A percentile compares a stretch with the other conserved stretches of the same genome.
Evolutionary conservation across 1,140 invertebrate species (phyloP).

Genomic region (Scaptomyza pallida): DNA sequence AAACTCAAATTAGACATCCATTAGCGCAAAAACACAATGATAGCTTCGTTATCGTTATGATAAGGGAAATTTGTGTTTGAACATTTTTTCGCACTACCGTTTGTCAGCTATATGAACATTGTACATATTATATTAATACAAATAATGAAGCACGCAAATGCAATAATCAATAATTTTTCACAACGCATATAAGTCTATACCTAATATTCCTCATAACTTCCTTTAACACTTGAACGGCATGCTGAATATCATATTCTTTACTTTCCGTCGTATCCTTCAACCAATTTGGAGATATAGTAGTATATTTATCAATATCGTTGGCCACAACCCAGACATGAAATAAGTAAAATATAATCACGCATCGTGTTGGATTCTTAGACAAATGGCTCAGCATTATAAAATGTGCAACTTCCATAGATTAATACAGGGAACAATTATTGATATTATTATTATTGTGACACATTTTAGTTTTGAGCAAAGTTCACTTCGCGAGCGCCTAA

Average conservation of each 20-base stretch:
- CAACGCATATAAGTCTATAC: conserved; percentile 1
- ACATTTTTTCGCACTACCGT: neutral
- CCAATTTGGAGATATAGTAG: neutral
- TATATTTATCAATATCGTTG: neutral
- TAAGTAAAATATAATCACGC: conserved; percentile 24
- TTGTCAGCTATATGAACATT: neutral
- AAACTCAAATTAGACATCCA: neutral
- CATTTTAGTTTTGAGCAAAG: conserved; percentile 5
- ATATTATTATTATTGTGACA: too few relatives aligned
- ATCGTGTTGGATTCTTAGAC: conserved; percentile 3
- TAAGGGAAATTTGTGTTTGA: neutral
- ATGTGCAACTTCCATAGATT: conserved; percentile 9
- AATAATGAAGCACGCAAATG: neutral
- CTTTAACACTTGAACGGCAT: conserved; percentile 12
- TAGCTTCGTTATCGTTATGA: neutral
- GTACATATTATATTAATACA: neutral
- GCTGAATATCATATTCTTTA: neutral
- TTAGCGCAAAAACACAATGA: neutral
- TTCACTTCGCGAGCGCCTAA: conserved; percentile 2
- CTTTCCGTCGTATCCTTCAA: neutral
- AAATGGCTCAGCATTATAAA: conserved; percentile 20
- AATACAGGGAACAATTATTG: neutral
- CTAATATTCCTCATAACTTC: conserved; percentile 33
- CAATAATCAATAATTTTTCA: conserved; percentile 15
- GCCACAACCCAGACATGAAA: conserved; percentile 14